phyloP scores from a whole-genome alignment of 2,888 invertebrate genomes.

The Aphelenchoides bicaudatus region DNA sequence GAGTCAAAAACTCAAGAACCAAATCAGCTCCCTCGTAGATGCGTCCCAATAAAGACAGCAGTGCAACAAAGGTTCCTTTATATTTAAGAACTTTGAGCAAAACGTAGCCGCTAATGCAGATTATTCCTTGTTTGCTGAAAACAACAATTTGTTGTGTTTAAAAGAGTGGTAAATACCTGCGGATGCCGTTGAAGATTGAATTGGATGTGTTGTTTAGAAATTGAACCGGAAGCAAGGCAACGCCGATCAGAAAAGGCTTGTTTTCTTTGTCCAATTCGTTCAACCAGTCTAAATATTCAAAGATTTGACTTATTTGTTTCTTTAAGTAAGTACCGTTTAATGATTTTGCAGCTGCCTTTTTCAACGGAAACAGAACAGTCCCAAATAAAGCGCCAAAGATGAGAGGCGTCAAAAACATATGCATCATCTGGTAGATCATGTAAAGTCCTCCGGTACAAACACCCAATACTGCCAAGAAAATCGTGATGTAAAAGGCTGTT shows the following conservation, averaged over 20 bases:
- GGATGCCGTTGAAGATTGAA: conserved; percentile 13
- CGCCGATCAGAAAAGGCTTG: conserved; percentile 64
- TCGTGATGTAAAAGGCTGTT: conserved; percentile 53
- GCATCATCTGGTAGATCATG: conserved; percentile 70
- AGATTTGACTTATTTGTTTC: background rate
- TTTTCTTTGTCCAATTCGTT: conserved; percentile 52
- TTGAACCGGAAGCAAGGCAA: conserved; percentile 46
- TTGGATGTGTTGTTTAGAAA: conserved; percentile 1
- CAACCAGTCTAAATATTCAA: conserved; percentile 45
- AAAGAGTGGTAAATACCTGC: conserved; percentile 18
- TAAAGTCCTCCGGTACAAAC: conserved; percentile 68
- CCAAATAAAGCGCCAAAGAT: conserved; percentile 94
- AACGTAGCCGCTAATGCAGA: conserved; percentile 42
- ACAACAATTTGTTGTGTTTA: conserved; percentile 13
- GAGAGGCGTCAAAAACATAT: conserved; percentile 72
- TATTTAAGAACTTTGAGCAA: conserved; percentile 52
- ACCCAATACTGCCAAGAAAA: conserved; percentile 51
- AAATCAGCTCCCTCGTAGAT: conserved; percentile 43
- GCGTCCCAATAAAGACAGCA: conserved; percentile 47
- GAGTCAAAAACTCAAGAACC: conserved; percentile 45
- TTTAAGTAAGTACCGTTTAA: conserved; percentile 14
- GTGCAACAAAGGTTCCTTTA: conserved; percentile 49
- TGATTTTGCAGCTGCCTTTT: conserved; percentile 22
- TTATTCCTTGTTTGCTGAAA: conserved; percentile 45
- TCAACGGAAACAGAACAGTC: conserved; percentile 71